Conservation (phyloP, 2,113 vertebrate genomes). For the Herpetotheres cachinnans region DNA sequence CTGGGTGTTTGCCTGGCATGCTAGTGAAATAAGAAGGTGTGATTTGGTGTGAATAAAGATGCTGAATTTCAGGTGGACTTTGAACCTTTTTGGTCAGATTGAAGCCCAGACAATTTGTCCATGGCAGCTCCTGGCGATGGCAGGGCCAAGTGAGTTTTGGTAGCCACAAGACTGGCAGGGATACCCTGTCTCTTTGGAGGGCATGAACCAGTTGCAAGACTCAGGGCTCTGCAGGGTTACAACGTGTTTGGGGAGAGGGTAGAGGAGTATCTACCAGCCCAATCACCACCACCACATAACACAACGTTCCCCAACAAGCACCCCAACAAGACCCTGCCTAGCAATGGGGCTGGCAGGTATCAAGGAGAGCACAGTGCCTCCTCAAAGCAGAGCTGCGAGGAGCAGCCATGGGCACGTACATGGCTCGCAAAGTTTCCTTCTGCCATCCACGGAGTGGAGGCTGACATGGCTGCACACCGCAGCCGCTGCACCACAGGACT, state of each 20-base stretch:
- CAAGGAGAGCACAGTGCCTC: not conserved
- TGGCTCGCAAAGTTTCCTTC: not conserved
- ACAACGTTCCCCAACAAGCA: not conserved
- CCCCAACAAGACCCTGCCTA: not conserved
- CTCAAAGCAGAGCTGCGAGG: not conserved
- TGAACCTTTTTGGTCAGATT: not conserved
- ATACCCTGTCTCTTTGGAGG: not conserved
- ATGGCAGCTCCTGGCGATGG: not conserved
- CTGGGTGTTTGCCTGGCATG: not conserved
- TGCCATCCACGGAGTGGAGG: not conserved
- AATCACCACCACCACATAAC: rapidly evolving
- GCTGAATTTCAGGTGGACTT: not conserved
- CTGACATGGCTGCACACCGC: not conserved
- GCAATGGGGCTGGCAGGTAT: rapidly evolving
- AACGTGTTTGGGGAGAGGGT: not conserved
- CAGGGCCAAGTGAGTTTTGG: not conserved
- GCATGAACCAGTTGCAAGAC: rapidly evolving
- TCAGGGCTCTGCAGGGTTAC: not conserved
- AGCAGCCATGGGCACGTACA: rapidly evolving
- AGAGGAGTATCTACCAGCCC: not conserved
- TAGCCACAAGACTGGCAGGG: not conserved
- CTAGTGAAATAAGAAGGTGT: not conserved
- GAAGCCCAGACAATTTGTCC: not conserved
- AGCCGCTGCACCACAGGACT: rapidly evolving
- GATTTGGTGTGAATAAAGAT: not conserved